Base-by-base conservation (phyloP, 1,140 invertebrate genomes). In the Caenorhabditis brenneri region DNA sequence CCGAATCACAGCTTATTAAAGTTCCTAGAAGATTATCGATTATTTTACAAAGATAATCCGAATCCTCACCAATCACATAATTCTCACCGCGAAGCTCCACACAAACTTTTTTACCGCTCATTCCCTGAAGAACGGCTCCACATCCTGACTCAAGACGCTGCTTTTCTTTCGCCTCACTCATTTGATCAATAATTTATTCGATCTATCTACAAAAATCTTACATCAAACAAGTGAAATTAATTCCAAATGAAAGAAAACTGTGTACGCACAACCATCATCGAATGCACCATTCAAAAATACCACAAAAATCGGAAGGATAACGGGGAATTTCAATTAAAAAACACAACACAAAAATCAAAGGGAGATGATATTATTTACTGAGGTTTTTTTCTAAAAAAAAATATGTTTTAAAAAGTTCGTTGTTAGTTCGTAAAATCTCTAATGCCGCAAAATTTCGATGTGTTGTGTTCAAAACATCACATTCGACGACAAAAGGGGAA, bases 201-300 rank as follows among this genome's bases (percentile, higher is more conserved):
- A 42, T 74, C 19, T 39, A 42, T 74, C 36, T 74, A 74, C 65
- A 46, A 74, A 12, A 22, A 65, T 33, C 24, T 27, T 55, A 27
- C 53, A 55, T 29, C 7, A 55, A 27, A 55, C 53, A 55, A 27
- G 7, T n/a, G 7, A n/a, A 16, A 29, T 58, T 29, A 22, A 29
- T 58, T 29, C 22, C 10, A 29, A 58, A 58, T 9, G 27, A 58
- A 29, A 58, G 9, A 29, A 6, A 7, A 12, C 9, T 19, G 12
- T 58, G 27, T 36, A 36, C 19, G 19, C 24, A 65, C 27, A 29
- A 29, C 55, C 27, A 58, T 29, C n/a, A n/a, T 51, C 33, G 33
- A 33, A 65, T 65, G 60, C 60, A 65, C 60, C 60, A 65, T 65
- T 36, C 60, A n/a, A n/a, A 65, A 39, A 65, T 65, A 65, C 60